Evolutionary conservation across 2,113 vertebrate species (phyloP).

Genomic region (Gnathonemus echidnorhynchus): DNA sequence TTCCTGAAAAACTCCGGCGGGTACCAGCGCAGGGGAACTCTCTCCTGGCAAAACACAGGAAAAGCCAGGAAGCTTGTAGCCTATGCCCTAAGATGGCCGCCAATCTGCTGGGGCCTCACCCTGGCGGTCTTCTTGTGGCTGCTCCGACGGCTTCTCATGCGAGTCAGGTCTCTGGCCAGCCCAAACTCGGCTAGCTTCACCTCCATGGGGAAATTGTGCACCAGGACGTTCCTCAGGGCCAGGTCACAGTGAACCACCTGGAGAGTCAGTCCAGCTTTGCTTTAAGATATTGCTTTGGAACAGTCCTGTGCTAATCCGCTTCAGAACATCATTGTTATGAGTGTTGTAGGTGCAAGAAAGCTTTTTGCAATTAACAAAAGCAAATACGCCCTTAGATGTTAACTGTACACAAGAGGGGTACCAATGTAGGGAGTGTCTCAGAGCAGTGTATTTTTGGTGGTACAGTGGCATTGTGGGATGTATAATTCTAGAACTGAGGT

Average conservation of each 20-base stretch:
- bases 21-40: slow-evolving; percentile 65
- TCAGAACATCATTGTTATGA: neutral
- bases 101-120: slow-evolving; percentile 27
- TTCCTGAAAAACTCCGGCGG: slow-evolving; percentile 64
- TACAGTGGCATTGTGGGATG: neutral
- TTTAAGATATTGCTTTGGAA: neutral
- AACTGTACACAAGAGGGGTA: neutral
- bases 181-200: slow-evolving; percentile 58
- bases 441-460: neutral
- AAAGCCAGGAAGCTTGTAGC: neutral
- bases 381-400: neutral
- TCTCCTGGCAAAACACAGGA: slow-evolving; percentile 37
- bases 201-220: slow-evolving; percentile 56
- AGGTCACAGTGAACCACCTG: slow-evolving; percentile 60
- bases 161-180: slow-evolving; percentile 46
- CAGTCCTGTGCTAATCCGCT: neutral
- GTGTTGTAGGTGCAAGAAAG: neutral
- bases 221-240: slow-evolving; percentile 57
- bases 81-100: neutral
- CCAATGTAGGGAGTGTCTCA: neutral
- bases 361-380: neutral
- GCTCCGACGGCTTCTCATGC: slow-evolving; percentile 37
- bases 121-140: slow-evolving; percentile 34
- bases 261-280: neutral
- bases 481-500: slow-evolving; percentile 60